Percentiles rank a stretch among this genome's conserved stretches.
These are phyloP conservation scores for Drosophila koepferae DNA, from an alignment of 2,888 invertebrate species.

Conservation along the genomic window DNA sequence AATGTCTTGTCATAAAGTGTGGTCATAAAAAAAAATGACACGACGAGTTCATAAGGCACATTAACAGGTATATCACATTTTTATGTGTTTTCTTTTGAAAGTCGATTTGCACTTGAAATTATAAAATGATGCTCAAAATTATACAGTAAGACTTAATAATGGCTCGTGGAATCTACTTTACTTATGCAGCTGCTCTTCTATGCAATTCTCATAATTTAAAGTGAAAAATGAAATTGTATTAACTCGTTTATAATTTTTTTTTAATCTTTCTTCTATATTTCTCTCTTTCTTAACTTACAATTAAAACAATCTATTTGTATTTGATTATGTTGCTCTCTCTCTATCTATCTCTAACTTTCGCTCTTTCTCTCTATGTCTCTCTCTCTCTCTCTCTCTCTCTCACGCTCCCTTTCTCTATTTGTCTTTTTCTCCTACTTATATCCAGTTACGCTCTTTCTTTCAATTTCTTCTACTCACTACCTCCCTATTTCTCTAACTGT, in stretches of 20 bases:
- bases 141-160: neutral
- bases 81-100: neutral
- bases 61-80: neutral
- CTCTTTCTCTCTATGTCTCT: no score
- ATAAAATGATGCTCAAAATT: neutral
- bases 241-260: neutral
- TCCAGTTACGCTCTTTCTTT: no score
- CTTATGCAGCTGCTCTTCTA: neutral
- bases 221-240: no score
- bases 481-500: neutral
- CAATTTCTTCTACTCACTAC: neutral
- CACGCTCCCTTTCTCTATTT: neutral
- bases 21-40: neutral
- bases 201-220: neutral
- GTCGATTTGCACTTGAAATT: neutral
- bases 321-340: neutral
- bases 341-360: neutral
- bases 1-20: slow-evolving; percentile 10
- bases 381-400: no score
- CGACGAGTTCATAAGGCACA: neutral
- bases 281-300: neutral
- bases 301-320: neutral
- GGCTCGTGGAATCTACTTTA: neutral
- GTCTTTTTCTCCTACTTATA: neutral
- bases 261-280: neutral